These are phyloP conservation scores for Crocodylus rhombifer DNA, from an alignment of 2,797 vertebrate species.

Conservation along the genomic window DNA sequence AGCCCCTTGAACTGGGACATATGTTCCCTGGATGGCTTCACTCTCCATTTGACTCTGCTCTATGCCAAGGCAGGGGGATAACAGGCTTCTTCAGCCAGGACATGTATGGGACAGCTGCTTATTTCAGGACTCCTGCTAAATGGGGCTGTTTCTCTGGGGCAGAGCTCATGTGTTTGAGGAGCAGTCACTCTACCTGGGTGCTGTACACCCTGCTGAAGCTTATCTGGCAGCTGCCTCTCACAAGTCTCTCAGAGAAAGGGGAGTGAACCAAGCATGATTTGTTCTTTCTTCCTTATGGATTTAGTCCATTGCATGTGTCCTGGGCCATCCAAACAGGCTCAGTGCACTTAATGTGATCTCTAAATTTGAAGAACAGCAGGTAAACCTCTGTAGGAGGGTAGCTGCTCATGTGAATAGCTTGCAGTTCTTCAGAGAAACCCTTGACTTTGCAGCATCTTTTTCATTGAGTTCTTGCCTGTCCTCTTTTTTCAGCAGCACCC, in stretches of 20 bases:
- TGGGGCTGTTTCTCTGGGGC: not conserved
- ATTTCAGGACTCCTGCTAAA: not conserved
- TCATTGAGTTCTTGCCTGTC: not conserved
- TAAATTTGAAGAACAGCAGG: not conserved
- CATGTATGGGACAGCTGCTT: not conserved
- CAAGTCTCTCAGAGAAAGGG: not conserved
- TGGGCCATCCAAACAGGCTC: not conserved
- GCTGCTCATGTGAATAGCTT: not conserved
- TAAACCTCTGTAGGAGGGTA: not conserved
- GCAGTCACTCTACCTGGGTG: not conserved
- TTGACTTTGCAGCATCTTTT: not conserved
- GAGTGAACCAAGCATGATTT: not conserved
- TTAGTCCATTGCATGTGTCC: not conserved
- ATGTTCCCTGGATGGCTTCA: not conserved
- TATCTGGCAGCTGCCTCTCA: not conserved
- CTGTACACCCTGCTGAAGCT: not conserved
- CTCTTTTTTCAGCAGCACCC: not conserved
- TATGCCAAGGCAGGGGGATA: not conserved
- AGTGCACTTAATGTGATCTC: not conserved
- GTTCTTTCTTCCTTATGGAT: not conserved
- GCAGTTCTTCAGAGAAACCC: not conserved
- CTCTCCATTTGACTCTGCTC: not conserved
- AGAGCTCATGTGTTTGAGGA: too few relatives aligned
- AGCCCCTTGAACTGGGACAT: not conserved
- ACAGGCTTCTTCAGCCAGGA: not conserved